Evolutionary conservation across 2,888 invertebrate species (phyloP), one percentile per base, ranked within the genome.

Genomic region (Subacronicta megacephala): DNA sequence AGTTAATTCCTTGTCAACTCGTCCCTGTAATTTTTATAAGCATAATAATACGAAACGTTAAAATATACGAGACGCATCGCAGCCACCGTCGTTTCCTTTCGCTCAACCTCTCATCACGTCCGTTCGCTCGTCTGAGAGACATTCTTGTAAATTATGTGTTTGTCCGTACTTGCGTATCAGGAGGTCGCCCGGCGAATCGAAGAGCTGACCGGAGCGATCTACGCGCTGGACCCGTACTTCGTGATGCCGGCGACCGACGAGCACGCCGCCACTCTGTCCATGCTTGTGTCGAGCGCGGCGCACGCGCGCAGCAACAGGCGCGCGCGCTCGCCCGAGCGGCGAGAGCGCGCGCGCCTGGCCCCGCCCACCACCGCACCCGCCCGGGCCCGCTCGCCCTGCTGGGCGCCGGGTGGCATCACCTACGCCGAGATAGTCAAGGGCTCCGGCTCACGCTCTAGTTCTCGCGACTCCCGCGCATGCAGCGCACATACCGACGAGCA

Each of bases 351-450:
- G 20, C 57, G 56, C 76, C 62, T 64, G 67, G 62, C 49, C 31
- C 26, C 72, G 54, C 55, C 54, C 37, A 13, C 44, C 23, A 42
- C 69, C 75, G 41, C 59, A 58, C 58, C 58, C 45, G 31, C 77
- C 63, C 56, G 72, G 59, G 54, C 63, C 52, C 58, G 70, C 69
- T 57, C 62, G 53, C 62, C 93, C 96, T 70, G 96, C 96, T 97
- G 97, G 97, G 85, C 94, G 38, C 96, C 96, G 3, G 97, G 96
- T 26, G 96, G 96, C 18, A 95, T 96, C 43, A 96, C 97, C 42
- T 98, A 97, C 86, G 97, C 98, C 43, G 97, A 97, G 89, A 96
- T 98, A 66, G 95, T 97, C 61, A 95, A 96, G 73, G 97, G 97
- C 92, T 79, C 81, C 66, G 81, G 83, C 81, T 90, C 90, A 40